Percentiles rank a stretch among this genome's conserved stretches.
Evolutionary conservation across 2,113 vertebrate genomes (phyloP).

Genomic region (Desmodus rotundus): DNA sequence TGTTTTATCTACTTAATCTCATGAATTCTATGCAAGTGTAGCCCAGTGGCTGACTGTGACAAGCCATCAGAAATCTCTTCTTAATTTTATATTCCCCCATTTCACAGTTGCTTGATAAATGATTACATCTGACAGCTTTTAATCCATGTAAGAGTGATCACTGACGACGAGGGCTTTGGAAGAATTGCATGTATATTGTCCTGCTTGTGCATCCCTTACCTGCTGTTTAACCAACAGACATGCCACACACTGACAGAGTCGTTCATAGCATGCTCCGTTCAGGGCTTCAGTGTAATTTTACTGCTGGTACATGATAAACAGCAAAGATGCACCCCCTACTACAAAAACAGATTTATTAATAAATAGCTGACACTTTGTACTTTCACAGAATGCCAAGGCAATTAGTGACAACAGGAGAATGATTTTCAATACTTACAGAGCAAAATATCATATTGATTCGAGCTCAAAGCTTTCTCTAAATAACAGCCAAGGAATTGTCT

Average conservation of each 20-base stretch:
- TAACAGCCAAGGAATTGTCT: conserved; percentile 45
- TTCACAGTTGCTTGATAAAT: conserved; percentile 52
- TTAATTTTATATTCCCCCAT: conserved; percentile 58
- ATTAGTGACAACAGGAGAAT: conserved; percentile 68
- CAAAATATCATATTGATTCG: conserved; percentile 69
- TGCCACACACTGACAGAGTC: conserved; percentile 47
- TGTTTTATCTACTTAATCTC: conserved; percentile 57
- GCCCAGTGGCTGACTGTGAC: conserved; percentile 33
- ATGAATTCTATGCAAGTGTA: conserved; percentile 44
- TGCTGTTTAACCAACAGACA: conserved; percentile 65
- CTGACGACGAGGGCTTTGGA: neutral
- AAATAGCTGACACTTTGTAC: conserved; percentile 69
- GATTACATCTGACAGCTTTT: conserved; percentile 50
- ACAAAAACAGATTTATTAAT: conserved; percentile 75
- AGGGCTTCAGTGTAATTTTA: conserved; percentile 34
- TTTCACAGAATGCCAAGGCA: conserved; percentile 67
- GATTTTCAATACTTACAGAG: conserved; percentile 63
- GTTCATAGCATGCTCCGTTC: conserved; percentile 60
- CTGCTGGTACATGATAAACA: conserved; percentile 53
- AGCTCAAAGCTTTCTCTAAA: conserved; percentile 60
- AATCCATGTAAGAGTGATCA: conserved; percentile 49
- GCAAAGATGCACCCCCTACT: conserved; percentile 44
- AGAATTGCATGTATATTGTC: neutral
- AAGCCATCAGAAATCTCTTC: conserved; percentile 38
- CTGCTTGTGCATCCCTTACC: neutral